Base-by-base conservation (phyloP, 2,888 invertebrate genomes). In the Andrena haemorrhoa region DNA sequence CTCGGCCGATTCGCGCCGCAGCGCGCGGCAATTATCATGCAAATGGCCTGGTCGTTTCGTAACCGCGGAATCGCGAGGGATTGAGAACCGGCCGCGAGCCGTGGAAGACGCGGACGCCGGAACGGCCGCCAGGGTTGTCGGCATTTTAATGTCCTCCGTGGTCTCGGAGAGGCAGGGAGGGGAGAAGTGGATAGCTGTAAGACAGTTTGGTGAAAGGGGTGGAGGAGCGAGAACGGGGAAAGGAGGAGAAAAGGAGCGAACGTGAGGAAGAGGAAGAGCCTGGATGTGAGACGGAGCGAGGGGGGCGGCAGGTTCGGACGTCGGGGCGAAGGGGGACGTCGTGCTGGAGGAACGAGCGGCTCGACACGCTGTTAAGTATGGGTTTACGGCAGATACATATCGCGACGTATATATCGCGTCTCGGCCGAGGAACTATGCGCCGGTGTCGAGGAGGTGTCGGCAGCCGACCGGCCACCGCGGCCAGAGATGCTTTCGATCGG, bases 341-440 rank as follows among this genome's bases (percentile, higher is more conserved):
- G 75, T 83, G 77, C 71, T 61, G 78, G 56, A 77, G 83, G 51
- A 85, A 88, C 84, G 84, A 84, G 84, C 83, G 72, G 75, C 80
- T 84, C 85, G 87, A 87, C 88, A 88, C 86, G 88, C 83, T 90
- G 89, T 89, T 90, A 90, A 90, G 90, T 90, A 89, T 88, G 89
- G 90, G 90, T 90, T 90, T 86, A 90, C 86, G 82, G 89, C 84
- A 89, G 90, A 91, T 90, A 88, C 88, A 87, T 87, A 90, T 90
- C 90, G 83, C 85, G 82, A 83, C 78, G 88, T 86, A 85, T 88
- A 88, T 88, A 87, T 87, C 83, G 85, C 85, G 86, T 80, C 86
- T 83, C 85, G 79, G 66, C 72, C 68, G 78, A 72, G 80, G 70
- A 86, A 88, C 68, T 87, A 82, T 78, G 87, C 84, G 77, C 79